Evolutionary conservation across 2,797 vertebrate species (phyloP).

Genomic region (Lophius americanus): DNA sequence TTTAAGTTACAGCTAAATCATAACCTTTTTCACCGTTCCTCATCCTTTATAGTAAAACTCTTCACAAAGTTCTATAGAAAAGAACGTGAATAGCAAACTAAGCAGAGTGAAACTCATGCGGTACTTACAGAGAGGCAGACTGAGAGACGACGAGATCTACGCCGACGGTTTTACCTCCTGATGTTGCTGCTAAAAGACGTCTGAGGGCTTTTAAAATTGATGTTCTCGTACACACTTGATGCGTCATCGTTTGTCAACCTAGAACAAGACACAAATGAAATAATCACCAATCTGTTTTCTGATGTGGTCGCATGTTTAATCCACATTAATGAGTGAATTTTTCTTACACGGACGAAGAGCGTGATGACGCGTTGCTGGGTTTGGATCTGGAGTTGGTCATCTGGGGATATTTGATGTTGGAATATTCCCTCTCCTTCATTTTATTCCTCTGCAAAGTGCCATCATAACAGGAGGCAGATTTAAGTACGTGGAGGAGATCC

Average conservation of each 20-base stretch:
- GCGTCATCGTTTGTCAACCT: conserved; percentile 87
- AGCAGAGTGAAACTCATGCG: conserved; percentile 3
- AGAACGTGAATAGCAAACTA: not conserved
- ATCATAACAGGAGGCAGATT: conserved; percentile 10
- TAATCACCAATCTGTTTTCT: not conserved
- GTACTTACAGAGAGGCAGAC: conserved; percentile 75
- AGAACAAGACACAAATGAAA: conserved; percentile 13
- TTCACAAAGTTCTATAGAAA: too few species aligned
- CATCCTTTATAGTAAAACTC: too few species aligned
- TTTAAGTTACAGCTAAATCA: too few species aligned
- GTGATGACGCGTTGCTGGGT: conserved; percentile 74
- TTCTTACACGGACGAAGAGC: conserved; percentile 82
- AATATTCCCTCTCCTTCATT: conserved; percentile 86
- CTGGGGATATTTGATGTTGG: conserved; percentile 85
- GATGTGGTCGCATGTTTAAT: not conserved
- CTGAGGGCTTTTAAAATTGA: conserved; percentile 89
- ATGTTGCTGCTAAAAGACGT: conserved; percentile 82
- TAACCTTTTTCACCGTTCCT: too few species aligned
- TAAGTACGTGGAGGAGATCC: not conserved
- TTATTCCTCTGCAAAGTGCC: conserved; percentile 77
- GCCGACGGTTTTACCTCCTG: conserved; percentile 80
- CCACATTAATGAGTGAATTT: not conserved
- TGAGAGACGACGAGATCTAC: conserved; percentile 55
- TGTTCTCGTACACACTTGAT: conserved; percentile 89
- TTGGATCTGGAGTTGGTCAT: conserved; percentile 83